Evolutionary conservation across 2,888 invertebrate genomes (phyloP).

Genomic region (Eupeodes luniger): DNA sequence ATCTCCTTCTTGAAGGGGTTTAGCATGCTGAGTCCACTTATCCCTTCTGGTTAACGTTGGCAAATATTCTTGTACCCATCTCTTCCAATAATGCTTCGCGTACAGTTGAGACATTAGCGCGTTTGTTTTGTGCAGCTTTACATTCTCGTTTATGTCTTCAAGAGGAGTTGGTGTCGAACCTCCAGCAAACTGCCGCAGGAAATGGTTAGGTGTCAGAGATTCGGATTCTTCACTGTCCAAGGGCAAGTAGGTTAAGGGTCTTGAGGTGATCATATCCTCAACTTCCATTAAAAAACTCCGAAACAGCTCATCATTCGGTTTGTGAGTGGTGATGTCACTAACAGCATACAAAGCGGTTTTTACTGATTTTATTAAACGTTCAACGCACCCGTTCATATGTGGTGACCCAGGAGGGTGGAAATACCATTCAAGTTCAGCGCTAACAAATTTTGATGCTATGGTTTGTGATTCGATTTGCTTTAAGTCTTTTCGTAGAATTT

Average conservation of each 20-base stretch:
- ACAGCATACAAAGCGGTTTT: conserved; percentile 5
- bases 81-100: conserved; percentile 10
- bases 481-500: not conserved
- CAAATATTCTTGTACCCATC: not conserved
- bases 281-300: conserved; percentile 7
- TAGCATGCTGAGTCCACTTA: not conserved
- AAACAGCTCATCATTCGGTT: conserved; percentile 7
- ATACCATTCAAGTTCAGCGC: not conserved
- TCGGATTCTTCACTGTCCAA: not conserved
- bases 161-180: not conserved
- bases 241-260: not conserved
- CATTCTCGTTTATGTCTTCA: not conserved
- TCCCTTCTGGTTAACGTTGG: not conserved
- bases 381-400: not conserved
- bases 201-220: conserved; percentile 1
- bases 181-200: not conserved
- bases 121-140: not conserved
- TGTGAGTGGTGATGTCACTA: not conserved
- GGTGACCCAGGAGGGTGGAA: conserved; percentile 8
- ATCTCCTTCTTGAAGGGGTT: not conserved
- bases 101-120: conserved; percentile 14
- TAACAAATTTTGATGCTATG: not conserved
- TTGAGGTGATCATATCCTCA: conserved; percentile 5
- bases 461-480: not conserved
- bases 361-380: not conserved